Evolutionary conservation across 2,797 vertebrate species (phyloP), one percentile per base, ranked within the genome.

Genomic region (Crocidura indochinensis): DNA sequence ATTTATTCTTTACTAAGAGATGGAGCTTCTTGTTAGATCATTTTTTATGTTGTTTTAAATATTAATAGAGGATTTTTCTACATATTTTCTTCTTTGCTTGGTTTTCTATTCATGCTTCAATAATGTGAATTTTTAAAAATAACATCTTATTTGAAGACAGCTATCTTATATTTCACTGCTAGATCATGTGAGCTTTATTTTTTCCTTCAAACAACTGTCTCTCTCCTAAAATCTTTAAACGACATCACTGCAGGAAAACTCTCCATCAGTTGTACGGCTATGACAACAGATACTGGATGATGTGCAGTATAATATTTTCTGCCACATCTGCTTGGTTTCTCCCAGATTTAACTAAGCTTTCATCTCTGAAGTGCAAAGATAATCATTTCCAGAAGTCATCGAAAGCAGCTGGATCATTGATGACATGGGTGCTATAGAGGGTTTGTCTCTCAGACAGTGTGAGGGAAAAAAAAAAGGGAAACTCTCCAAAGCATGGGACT

Each of bases 351-450:
- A 95, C 97, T 83, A 94, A 96, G 88, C 97, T 97, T 97, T 97
- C 89, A 91, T 97, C 97, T 97, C 94, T 88, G 80, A 92, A 95
- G 75, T 65, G 84, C 95, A 95, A 97, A 94, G 94, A 94, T 95
- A 97, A 97, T 97, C 96, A 96, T 96, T 97, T 96, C 95, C 95
- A 97, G 95, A 94, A 96, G 95, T 85, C 92, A 91, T 96, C 71
- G 91, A 76, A 94, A 95, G 89, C 77, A 84, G 44, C 17, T 68
- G 64, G 75, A 71, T 75, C 69, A 65, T 27, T 49, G 89, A 22
- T 1, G 24, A 90, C 67, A 49, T 8, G 15, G 2, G 2, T 8
- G 1, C 51, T 62, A 56, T 73, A 84, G 80, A 60, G 76, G 88
- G 62, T 74, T 89, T 62, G 85, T 87, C 56, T 94, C 60, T 26